Conservation (phyloP, 2,888 invertebrate genomes). For the Drosophila melanosoma region DNA sequence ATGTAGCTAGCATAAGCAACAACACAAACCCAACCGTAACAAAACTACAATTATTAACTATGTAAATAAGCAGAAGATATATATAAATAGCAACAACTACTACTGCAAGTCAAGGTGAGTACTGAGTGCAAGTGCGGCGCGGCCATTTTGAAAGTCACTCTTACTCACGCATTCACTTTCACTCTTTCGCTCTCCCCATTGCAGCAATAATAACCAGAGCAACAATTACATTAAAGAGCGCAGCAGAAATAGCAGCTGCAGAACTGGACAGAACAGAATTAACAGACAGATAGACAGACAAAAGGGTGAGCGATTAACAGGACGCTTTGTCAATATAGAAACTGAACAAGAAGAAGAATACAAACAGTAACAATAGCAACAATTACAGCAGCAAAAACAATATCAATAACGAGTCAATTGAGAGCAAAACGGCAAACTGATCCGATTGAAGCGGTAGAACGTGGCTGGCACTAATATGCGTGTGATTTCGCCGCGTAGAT, state of each 20-base stretch:
- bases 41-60: slow-evolving; percentile 48
- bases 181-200: slow-evolving; percentile 48
- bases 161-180: slow-evolving; percentile 43
- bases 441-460: slow-evolving; percentile 63
- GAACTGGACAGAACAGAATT: background rate
- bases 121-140: slow-evolving; percentile 18
- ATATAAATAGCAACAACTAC: slow-evolving; percentile 18
- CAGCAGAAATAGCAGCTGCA: slow-evolving; percentile 13
- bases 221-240: slow-evolving; percentile 4
- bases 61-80: slow-evolving; percentile 50
- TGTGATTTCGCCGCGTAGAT: slow-evolving; percentile 85
- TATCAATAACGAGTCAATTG: slow-evolving; percentile 22
- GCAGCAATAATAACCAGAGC: slow-evolving; percentile 41
- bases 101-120: slow-evolving; percentile 52
- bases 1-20: slow-evolving; percentile 64
- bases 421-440: slow-evolving; percentile 56
- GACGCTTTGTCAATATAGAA: slow-evolving; percentile 8
- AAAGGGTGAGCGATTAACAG: background rate
- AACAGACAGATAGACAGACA: slow-evolving; percentile 9
- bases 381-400: slow-evolving; percentile 4
- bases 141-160: slow-evolving; percentile 41
- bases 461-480: slow-evolving; percentile 84
- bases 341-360: slow-evolving; percentile 1
- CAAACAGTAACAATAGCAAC: slow-evolving; percentile 10
- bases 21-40: slow-evolving; percentile 33